A percentile compares a stretch with the other conserved stretches of the same genome.
phyloP scores from a whole-genome alignment of 1,140 invertebrate genomes.

The Heliothis subflexa region DNA sequence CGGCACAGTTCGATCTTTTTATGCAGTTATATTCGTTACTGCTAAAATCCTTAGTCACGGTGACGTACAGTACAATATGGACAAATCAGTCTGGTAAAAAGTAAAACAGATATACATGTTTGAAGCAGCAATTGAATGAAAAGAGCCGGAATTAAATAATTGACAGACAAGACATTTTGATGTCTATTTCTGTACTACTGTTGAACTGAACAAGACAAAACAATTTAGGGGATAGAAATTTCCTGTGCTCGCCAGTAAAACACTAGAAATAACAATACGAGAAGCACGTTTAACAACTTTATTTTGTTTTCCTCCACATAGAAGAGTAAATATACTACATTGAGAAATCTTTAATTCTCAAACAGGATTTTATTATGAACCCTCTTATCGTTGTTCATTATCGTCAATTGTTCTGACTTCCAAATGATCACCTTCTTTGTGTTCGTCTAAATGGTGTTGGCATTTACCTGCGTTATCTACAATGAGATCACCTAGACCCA shows the following conservation, averaged over 20 bases:
- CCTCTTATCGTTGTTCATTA: not conserved
- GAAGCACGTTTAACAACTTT: constrained; percentile 1
- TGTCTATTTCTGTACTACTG: constrained; percentile 1
- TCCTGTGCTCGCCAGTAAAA: constrained; percentile 1
- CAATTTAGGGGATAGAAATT: constrained; percentile 1
- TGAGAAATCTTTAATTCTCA: not conserved
- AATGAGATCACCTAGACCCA: constrained; percentile 45
- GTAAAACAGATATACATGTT: not conserved
- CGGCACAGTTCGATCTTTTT: constrained; percentile 33
- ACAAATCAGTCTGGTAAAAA: not conserved
- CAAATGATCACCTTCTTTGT: not conserved
- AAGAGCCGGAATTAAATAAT: not conserved
- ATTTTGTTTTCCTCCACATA: not conserved
- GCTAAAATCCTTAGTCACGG: constrained; percentile 18
- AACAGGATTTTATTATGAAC: not conserved
- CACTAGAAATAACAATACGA: constrained; percentile 5
- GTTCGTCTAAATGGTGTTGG: not conserved
- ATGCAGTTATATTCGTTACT: constrained; percentile 24
- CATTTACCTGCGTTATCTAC: constrained; percentile 32
- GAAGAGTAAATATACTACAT: not conserved
- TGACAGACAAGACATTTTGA: not conserved
- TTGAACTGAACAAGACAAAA: constrained; percentile 4
- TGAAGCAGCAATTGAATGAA: not conserved
- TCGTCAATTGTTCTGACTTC: not conserved
- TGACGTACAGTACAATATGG: not conserved